These are phyloP conservation scores for Tiliacea aurago DNA, from an alignment of 2,888 invertebrate species.

Conservation along the genomic window DNA sequence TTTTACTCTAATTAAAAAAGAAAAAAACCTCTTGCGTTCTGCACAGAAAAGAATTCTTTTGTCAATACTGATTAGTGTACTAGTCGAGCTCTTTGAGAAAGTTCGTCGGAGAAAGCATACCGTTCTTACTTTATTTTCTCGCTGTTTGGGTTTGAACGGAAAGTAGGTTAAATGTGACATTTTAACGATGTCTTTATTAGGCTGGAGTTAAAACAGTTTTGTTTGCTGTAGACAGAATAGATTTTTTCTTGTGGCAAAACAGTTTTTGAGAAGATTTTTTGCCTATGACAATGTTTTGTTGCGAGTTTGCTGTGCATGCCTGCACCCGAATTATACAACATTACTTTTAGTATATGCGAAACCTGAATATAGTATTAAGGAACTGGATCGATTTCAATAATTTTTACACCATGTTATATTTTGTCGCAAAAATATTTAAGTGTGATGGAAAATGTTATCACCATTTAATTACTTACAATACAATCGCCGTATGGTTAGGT, in stretches of 20 bases:
- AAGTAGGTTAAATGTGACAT: not conserved
- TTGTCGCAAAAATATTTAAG: too few species aligned
- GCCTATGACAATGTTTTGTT: not conserved
- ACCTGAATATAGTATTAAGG: too few species aligned
- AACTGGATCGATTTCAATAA: too few species aligned
- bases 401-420: too few species aligned
- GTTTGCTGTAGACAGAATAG: not conserved
- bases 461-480: too few species aligned
- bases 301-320: too few species aligned
- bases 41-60: constrained; percentile 13
- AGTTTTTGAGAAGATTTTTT: not conserved
- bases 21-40: not conserved
- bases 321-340: too few species aligned
- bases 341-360: too few species aligned
- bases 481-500: too few species aligned
- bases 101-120: not conserved
- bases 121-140: constrained; percentile 19
- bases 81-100: constrained; percentile 19
- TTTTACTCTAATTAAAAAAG: not conserved
- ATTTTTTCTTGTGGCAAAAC: not conserved
- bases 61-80: constrained; percentile 31
- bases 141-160: not conserved
- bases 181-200: not conserved
- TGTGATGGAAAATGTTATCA: too few species aligned
- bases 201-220: not conserved